phyloP scores from a whole-genome alignment of 2,888 invertebrate species.

The Rhynchonema sp. region DNA sequence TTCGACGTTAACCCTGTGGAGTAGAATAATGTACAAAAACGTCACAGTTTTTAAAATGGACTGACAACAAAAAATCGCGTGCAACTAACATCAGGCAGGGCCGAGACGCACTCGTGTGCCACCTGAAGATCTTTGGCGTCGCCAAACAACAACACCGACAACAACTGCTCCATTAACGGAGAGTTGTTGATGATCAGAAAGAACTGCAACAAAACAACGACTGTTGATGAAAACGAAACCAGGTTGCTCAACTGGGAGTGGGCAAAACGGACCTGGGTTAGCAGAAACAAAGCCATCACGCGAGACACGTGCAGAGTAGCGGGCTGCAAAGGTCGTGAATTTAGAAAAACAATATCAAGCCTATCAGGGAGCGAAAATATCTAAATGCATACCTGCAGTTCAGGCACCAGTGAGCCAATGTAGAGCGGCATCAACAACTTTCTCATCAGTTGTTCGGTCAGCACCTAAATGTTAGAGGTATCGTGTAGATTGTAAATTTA shows the following conservation, averaged over 20 bases:
- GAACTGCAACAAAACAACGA: too few relatives aligned
- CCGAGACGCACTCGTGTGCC: not conserved
- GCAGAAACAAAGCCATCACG: conserved; percentile 66
- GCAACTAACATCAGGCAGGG: not conserved
- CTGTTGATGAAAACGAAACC: conserved; percentile 30
- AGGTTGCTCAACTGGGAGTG: too few relatives aligned
- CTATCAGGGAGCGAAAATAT: not conserved
- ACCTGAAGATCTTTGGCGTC: conserved; percentile 31
- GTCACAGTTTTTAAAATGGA: too few relatives aligned
- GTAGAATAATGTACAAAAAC: too few relatives aligned
- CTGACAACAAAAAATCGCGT: too few relatives aligned
- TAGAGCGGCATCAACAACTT: conserved; percentile 77
- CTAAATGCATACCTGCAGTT: not conserved
- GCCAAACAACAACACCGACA: conserved; percentile 70
- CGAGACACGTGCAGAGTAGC: conserved; percentile 48
- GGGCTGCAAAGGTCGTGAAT: not conserved
- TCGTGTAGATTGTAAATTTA: too few relatives aligned
- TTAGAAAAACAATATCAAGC: conserved; percentile 2
- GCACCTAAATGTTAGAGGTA: too few relatives aligned
- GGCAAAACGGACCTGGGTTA: conserved; percentile 45
- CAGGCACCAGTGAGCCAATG: conserved; percentile 48
- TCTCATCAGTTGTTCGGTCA: conserved; percentile 78
- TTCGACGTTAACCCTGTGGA: too few relatives aligned
- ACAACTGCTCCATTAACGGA: conserved; percentile 68
- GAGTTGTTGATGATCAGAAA: conserved; percentile 78